These are phyloP conservation scores for Sebastes trivittatus DNA, from an alignment of 2,797 vertebrate genomes.

Conservation along the genomic window DNA sequence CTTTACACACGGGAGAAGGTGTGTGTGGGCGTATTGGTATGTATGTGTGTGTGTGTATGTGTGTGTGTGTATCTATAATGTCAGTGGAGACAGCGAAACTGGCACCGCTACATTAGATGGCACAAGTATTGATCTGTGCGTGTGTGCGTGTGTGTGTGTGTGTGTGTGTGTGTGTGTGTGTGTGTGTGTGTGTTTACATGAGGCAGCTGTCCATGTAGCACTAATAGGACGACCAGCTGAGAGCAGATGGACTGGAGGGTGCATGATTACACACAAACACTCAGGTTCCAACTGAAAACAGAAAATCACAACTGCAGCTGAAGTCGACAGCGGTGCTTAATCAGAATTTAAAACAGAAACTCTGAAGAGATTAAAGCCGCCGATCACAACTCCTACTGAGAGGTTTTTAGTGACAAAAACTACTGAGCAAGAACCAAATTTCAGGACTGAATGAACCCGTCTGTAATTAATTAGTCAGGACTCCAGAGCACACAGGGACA, in stretches of 20 bases:
- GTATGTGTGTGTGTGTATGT: background rate
- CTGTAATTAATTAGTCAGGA: background rate
- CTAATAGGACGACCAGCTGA: slow-evolving; percentile 5
- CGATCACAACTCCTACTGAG: background rate
- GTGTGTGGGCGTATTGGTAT: background rate
- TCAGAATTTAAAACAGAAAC: background rate
- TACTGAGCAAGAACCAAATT: background rate
- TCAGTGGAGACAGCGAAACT: background rate
- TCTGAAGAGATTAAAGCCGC: background rate
- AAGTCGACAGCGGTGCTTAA: background rate
- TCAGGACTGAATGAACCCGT: background rate
- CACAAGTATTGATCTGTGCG: background rate
- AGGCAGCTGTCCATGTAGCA: background rate
- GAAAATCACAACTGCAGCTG: background rate
- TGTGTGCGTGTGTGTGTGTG: background rate
- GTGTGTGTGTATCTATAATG: background rate
- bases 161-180: background rate
- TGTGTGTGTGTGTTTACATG: background rate
- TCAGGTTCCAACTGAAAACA: background rate
- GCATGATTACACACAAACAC: background rate
- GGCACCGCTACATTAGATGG: background rate
- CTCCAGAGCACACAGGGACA: background rate
- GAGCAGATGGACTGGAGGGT: slow-evolving; percentile 12
- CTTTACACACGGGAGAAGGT: slow-evolving; percentile 9
- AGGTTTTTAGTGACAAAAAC: background rate